Percentiles rank a stretch among this genome's conserved stretches.
Evolutionary conservation across 2,888 invertebrate species (phyloP).

Genomic region (Agelastica alni): DNA sequence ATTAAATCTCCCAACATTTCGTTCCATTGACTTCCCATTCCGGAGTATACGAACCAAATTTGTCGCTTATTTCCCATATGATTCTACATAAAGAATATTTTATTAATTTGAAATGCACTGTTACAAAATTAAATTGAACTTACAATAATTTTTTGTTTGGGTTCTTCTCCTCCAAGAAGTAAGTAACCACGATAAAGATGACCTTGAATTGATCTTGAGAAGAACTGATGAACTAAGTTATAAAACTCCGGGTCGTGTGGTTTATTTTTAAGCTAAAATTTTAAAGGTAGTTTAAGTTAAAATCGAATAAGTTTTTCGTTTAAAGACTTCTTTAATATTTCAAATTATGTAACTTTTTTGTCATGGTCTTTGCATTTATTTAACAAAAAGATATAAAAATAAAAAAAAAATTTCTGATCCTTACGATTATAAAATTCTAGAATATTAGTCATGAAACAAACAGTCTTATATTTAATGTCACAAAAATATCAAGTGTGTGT

Average conservation of each 20-base stretch:
- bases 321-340: too few species aligned
- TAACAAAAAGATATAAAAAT: too few species aligned
- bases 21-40: slow-evolving; percentile 77
- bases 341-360: too few species aligned
- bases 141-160: slow-evolving; percentile 51
- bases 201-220: slow-evolving; percentile 58
- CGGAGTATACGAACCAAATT: slow-evolving; percentile 72
- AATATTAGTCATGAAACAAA: too few species aligned
- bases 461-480: too few species aligned
- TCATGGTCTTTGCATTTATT: too few species aligned
- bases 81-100: slow-evolving; percentile 41
- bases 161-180: slow-evolving; percentile 52
- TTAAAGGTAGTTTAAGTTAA: too few species aligned
- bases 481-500: too few species aligned
- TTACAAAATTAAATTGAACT: slow-evolving; percentile 11
- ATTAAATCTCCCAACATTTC: slow-evolving; percentile 71
- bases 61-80: slow-evolving; percentile 57
- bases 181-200: slow-evolving; percentile 69
- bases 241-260: slow-evolving; percentile 59
- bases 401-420: too few species aligned
- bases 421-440: too few species aligned
- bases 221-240: slow-evolving; percentile 58
- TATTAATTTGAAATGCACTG: background rate
- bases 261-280: slow-evolving; percentile 61
- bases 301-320: too few species aligned